These are phyloP conservation scores for Trissoscelio sp. DNA, from an alignment of 2,888 invertebrate genomes.

Conservation along the genomic window DNA sequence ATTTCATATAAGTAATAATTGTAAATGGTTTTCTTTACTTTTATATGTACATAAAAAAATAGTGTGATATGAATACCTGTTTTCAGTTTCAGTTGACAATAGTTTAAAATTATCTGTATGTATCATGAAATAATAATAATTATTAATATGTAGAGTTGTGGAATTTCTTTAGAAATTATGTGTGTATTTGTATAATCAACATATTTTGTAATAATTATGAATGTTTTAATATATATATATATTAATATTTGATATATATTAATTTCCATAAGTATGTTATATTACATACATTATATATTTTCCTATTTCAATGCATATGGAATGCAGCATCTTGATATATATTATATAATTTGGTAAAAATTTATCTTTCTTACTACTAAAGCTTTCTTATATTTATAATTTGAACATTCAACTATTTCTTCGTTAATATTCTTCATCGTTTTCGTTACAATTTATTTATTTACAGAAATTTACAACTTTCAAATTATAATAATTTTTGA, in stretches of 20 bases:
- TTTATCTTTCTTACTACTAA: background rate
- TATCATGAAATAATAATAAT: conserved; percentile 38
- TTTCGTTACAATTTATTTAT: background rate
- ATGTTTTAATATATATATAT: conserved; percentile 24
- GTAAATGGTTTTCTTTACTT: too few relatives aligned
- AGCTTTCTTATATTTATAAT: background rate
- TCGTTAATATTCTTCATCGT: background rate
- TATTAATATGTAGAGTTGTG: conserved; percentile 55
- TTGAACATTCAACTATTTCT: background rate
- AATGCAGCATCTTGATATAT: conserved; percentile 63
- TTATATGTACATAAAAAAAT: background rate
- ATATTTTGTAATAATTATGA: conserved; percentile 29
- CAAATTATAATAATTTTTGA: too few relatives aligned
- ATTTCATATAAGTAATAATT: too few relatives aligned
- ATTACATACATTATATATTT: conserved; percentile 45
- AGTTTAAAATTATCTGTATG: conserved; percentile 46
- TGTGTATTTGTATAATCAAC: conserved; percentile 29
- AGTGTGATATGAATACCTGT: conserved; percentile 10
- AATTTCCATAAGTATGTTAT: conserved; percentile 22
- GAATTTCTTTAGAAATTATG: conserved; percentile 47
- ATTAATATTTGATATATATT: conserved; percentile 32
- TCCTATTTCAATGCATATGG: conserved; percentile 59
- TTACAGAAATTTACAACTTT: background rate
- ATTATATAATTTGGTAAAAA: conserved; percentile 33
- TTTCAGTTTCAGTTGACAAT: conserved; percentile 38